Evolutionary conservation across 2,888 invertebrate species (phyloP).

Genomic region (Volucella inanis): DNA sequence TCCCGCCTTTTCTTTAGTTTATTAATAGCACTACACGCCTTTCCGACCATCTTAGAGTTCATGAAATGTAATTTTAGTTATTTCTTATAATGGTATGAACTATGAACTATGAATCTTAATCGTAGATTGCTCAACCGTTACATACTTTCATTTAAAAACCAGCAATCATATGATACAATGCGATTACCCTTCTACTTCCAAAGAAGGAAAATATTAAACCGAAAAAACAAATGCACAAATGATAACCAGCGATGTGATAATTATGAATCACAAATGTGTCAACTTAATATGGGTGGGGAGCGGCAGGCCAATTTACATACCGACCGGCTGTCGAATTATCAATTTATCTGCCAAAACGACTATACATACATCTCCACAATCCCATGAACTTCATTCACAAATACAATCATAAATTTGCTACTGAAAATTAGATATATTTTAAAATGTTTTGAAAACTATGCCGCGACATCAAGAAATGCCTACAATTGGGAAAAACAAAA

Average conservation of each 20-base stretch:
- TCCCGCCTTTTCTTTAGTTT: no score
- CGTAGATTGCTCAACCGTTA: no score
- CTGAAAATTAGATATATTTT: neutral
- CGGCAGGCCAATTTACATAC: constrained; percentile 31
- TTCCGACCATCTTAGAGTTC: no score
- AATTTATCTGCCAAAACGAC: constrained; percentile 32
- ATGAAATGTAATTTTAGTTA: no score
- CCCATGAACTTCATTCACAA: neutral
- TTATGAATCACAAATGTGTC: constrained; percentile 54
- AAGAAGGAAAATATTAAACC: neutral
- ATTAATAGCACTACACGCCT: no score
- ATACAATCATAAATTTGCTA: neutral
- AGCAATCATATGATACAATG: no score
- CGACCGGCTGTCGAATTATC: constrained; percentile 22
- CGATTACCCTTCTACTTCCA: neutral
- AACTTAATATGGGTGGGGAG: constrained; percentile 60
- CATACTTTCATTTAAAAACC: no score
- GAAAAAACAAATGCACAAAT: constrained; percentile 8
- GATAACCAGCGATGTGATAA: constrained; percentile 24
- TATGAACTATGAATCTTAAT: no score
- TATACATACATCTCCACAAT: constrained; percentile 26
- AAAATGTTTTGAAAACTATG: constrained; percentile 26
- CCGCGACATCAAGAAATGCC: neutral
- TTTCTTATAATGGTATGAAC: no score
- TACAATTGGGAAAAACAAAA: constrained; percentile 30